These are phyloP conservation scores for Dendrocincla fuliginosa DNA, from an alignment of 2,797 vertebrate genomes.

Conservation along the genomic window DNA sequence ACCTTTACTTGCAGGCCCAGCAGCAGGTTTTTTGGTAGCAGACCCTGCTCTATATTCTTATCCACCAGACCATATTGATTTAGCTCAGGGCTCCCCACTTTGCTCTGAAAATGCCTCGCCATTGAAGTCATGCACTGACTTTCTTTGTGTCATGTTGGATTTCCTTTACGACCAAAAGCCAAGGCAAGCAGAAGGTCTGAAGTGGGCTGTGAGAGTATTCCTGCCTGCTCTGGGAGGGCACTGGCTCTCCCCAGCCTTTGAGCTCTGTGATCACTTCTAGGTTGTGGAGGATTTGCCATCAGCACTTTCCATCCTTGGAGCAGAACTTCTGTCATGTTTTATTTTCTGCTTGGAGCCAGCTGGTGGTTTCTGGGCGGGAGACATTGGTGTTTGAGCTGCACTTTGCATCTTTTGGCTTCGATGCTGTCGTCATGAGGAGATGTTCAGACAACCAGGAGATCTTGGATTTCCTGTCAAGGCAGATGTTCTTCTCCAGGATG, in stretches of 20 bases:
- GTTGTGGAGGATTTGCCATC: not conserved
- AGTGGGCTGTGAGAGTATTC: not conserved
- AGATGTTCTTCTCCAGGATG: not conserved
- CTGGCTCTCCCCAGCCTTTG: not conserved
- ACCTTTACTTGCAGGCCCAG: not conserved
- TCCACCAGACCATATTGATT: not conserved
- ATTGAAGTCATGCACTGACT: not conserved
- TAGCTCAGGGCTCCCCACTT: not conserved
- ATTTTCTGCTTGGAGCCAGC: constrained; percentile 21
- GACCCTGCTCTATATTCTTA: not conserved
- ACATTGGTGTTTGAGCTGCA: not conserved
- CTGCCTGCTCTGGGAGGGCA: not conserved
- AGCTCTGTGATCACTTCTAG: not conserved
- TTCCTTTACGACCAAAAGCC: not conserved
- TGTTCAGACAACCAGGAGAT: not conserved
- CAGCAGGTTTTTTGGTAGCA: not conserved
- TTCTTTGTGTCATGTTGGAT: not conserved
- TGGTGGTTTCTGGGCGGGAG: constrained; percentile 9
- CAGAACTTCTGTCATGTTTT: constrained; percentile 3
- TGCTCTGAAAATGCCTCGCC: not conserved
- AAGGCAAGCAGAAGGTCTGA: not conserved
- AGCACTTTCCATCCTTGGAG: not conserved
- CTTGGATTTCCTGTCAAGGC: constrained; percentile 1
- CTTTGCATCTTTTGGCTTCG: not conserved
- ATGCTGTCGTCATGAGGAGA: not conserved